phyloP scores from a whole-genome alignment of 1,140 invertebrate species.

The Sycobia sp. region DNA sequence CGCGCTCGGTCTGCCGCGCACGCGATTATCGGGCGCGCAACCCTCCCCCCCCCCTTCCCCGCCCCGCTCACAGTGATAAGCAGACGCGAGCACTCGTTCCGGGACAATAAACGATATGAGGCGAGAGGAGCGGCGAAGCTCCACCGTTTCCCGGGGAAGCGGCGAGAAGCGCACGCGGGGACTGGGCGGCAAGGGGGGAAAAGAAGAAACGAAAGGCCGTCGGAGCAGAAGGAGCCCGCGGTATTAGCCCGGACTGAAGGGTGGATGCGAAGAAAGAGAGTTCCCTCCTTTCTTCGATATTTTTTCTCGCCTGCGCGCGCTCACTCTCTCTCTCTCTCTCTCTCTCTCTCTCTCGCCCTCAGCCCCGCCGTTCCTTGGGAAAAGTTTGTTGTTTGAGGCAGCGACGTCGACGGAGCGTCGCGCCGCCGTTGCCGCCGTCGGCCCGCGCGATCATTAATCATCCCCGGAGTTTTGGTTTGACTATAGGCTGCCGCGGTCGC shows the following conservation, averaged over 20 bases:
- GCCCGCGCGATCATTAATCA: conserved; percentile 68
- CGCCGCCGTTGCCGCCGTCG: conserved; percentile 38
- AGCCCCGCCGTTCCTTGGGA: conserved; percentile 61
- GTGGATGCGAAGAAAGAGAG: conserved; percentile 63
- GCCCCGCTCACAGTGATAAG: background rate
- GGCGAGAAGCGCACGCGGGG: too few relatives aligned
- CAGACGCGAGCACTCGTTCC: background rate
- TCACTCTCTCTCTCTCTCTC: too few relatives aligned
- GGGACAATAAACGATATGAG: conserved; percentile 44
- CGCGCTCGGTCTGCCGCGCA: too few relatives aligned
- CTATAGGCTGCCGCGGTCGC: background rate
- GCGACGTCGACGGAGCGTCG: conserved; percentile 37
- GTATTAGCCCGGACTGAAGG: conserved; percentile 60
- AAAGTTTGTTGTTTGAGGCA: conserved; percentile 72
- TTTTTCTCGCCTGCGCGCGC: conserved; percentile 48
- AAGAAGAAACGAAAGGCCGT: conserved; percentile 55
- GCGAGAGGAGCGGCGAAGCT: too few relatives aligned
- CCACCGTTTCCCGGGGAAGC: too few relatives aligned
- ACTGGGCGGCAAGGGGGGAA: too few relatives aligned
- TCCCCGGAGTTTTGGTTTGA: conserved; percentile 63
- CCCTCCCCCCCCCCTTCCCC: too few relatives aligned
- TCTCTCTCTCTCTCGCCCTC: too few relatives aligned
- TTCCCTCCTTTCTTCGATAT: conserved; percentile 66
- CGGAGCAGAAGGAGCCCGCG: conserved; percentile 51
- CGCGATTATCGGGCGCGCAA: too few relatives aligned